These are phyloP conservation scores for Nesidiocoris tenuis DNA, from an alignment of 2,888 invertebrate species.

Conservation along the genomic window DNA sequence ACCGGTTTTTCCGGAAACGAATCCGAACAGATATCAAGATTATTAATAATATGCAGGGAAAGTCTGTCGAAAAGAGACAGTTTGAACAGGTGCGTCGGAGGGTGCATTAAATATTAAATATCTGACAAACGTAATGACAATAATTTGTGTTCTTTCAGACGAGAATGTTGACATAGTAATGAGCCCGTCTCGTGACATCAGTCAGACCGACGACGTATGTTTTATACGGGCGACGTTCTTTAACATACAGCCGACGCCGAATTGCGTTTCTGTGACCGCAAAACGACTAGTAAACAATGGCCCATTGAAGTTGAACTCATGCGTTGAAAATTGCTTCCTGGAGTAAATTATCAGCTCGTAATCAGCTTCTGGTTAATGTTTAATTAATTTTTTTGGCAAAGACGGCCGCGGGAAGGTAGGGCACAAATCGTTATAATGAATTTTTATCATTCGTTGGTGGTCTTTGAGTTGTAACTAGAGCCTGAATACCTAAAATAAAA, in stretches of 20 bases:
- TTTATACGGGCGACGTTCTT: not conserved
- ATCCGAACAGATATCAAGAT: too few relatives aligned
- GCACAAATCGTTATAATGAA: too few relatives aligned
- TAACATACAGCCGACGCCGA: too few relatives aligned
- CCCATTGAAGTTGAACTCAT: not conserved
- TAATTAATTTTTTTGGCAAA: not conserved
- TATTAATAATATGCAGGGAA: too few relatives aligned
- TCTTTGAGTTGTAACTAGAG: too few relatives aligned
- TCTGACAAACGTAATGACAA: not conserved
- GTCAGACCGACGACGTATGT: not conserved
- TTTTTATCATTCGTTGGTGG: too few relatives aligned
- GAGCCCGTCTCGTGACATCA: not conserved
- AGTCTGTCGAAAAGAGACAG: too few relatives aligned
- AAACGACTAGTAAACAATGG: not conserved
- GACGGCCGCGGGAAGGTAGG: too few relatives aligned
- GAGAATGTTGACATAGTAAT: not conserved
- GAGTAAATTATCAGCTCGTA: not conserved
- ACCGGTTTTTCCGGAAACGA: too few relatives aligned
- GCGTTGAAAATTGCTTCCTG: conserved; percentile 33
- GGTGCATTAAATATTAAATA: not conserved
- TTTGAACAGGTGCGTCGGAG: not conserved
- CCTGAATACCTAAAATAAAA: too few relatives aligned
- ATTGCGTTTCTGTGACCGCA: too few relatives aligned
- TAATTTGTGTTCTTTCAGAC: not conserved
- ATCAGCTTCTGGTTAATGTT: not conserved